These are phyloP conservation scores for Amblyornis subalaris DNA, from an alignment of 2,113 vertebrate genomes.

Conservation along the genomic window DNA sequence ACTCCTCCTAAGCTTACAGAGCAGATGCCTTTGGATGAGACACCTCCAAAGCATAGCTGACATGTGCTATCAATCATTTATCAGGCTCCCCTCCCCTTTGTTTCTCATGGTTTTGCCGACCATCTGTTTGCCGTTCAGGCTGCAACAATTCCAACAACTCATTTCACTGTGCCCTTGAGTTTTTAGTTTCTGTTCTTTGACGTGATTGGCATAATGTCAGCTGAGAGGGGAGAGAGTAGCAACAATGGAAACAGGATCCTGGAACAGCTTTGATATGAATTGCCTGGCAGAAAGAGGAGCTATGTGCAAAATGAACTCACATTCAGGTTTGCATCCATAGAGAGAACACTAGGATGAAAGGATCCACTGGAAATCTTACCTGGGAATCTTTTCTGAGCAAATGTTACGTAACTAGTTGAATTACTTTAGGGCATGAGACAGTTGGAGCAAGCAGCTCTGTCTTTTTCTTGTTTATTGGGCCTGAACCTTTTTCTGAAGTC, in stretches of 20 bases:
- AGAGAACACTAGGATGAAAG: background rate
- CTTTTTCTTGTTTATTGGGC: background rate
- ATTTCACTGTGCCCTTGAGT: background rate
- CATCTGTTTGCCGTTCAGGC: constrained; percentile 17
- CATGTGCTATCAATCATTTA: background rate
- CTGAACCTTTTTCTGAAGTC: background rate
- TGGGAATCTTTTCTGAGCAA: background rate
- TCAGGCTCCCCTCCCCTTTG: background rate
- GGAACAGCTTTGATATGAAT: background rate
- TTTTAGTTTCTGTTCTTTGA: constrained; percentile 1
- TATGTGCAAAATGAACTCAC: background rate
- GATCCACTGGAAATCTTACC: background rate
- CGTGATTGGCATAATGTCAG: background rate
- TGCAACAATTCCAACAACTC: background rate
- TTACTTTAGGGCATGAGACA: background rate
- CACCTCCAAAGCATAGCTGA: background rate
- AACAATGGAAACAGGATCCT: background rate
- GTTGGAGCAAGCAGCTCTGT: background rate
- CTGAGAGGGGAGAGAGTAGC: background rate
- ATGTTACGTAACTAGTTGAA: background rate
- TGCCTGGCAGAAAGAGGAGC: background rate
- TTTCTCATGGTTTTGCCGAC: background rate
- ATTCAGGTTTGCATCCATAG: background rate
- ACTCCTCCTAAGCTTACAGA: background rate
- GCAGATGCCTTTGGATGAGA: background rate